Conservation (phyloP, 2,113 vertebrate species). For the Pseudorectes ferrugineus region DNA sequence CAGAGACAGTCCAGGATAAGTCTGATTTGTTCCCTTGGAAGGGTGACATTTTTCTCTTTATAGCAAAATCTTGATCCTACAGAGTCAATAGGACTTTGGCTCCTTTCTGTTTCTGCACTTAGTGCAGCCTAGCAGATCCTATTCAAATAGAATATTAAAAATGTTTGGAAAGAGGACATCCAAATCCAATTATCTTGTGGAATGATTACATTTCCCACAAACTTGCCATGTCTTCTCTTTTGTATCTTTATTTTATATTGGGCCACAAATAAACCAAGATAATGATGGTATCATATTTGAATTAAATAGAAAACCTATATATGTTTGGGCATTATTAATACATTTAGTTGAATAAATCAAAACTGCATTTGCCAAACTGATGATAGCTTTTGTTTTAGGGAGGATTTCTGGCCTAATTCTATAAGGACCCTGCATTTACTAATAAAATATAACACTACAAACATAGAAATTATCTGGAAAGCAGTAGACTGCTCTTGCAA, state of each 20-base stretch:
- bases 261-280: background rate
- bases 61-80: background rate
- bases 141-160: background rate
- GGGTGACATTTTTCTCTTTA: background rate
- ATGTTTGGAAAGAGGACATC: background rate
- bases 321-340: background rate
- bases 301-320: background rate
- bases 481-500: background rate
- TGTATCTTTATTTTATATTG: background rate
- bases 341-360: background rate
- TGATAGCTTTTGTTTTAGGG: background rate
- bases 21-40: background rate
- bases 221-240: background rate
- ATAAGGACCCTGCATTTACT: background rate
- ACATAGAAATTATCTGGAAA: background rate
- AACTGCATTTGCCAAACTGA: background rate
- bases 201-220: background rate
- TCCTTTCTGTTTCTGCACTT: background rate
- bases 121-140: background rate
- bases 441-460: background rate
- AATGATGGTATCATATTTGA: background rate
- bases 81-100: background rate
- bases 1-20: background rate
- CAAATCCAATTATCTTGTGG: background rate
- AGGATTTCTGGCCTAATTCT: background rate